Conservation (phyloP, 2,888 invertebrate species). For the Exocentrus adspersus region DNA sequence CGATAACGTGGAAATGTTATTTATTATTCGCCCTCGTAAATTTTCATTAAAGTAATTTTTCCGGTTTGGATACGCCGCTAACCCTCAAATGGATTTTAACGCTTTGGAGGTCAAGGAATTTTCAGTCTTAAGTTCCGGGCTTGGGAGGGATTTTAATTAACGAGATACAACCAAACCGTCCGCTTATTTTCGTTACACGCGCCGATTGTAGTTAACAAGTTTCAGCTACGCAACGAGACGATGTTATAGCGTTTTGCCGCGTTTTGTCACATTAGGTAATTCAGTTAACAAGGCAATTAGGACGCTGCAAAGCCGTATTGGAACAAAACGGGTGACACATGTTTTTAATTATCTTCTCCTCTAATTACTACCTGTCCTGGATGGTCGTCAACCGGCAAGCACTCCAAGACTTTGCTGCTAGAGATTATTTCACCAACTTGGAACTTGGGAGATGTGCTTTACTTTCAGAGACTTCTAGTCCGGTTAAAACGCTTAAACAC, state of each 20-base stretch:
- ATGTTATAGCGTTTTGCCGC: background rate
- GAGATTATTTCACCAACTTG: no score
- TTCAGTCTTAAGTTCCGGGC: no score
- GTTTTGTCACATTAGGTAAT: background rate
- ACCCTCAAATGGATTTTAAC: background rate
- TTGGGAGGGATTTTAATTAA: no score
- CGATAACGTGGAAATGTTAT: constrained; percentile 25
- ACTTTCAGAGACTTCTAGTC: no score
- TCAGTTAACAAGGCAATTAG: background rate
- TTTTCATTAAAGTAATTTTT: constrained; percentile 30
- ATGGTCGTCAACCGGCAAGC: background rate
- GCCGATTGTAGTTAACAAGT: no score
- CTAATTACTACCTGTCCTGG: background rate
- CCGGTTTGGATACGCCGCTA: constrained; percentile 6
- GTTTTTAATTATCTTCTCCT: background rate
- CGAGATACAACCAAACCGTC: no score
- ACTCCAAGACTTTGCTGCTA: background rate
- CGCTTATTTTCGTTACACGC: no score
- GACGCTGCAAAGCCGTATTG: background rate
- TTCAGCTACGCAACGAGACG: no score
- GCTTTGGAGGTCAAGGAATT: background rate
- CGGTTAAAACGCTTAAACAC: no score
- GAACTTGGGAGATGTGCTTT: background rate
- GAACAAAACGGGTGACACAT: background rate
- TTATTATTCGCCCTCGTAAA: constrained; percentile 29